These are phyloP conservation scores for Platycheirus rosarum DNA, from an alignment of 2,888 invertebrate genomes.

Conservation along the genomic window DNA sequence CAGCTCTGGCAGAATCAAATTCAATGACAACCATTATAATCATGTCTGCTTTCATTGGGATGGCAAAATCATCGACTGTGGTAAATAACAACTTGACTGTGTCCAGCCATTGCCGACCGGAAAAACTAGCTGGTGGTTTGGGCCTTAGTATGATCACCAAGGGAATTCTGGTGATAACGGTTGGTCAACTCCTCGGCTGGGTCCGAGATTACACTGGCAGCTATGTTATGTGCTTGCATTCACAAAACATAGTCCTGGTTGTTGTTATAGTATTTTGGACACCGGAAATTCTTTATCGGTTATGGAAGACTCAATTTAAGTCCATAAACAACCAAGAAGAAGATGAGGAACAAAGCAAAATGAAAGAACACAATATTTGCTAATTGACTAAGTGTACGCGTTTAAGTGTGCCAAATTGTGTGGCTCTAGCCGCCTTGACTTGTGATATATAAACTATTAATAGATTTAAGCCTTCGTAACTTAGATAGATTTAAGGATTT, in stretches of 20 bases:
- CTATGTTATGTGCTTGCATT: constrained; percentile 86
- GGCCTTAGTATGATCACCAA: constrained; percentile 89
- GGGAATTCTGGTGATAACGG: constrained; percentile 86
- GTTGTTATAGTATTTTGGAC: constrained; percentile 85
- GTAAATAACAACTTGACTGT: constrained; percentile 88
- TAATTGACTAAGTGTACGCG: too few relatives aligned
- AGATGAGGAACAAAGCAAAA: constrained; percentile 11
- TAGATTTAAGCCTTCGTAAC: not conserved
- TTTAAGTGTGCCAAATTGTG: too few relatives aligned
- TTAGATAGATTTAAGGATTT: constrained; percentile 5
- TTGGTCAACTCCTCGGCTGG: constrained; percentile 87
- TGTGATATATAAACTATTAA: constrained; percentile 16
- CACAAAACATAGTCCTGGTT: constrained; percentile 85
- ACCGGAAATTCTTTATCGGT: constrained; percentile 84
- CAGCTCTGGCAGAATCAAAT: constrained; percentile 86
- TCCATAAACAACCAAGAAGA: constrained; percentile 16
- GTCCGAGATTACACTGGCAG: constrained; percentile 87
- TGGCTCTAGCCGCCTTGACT: constrained; percentile 9
- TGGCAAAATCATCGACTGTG: constrained; percentile 88
- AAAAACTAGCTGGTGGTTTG: constrained; percentile 86
- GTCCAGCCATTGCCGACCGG: constrained; percentile 86
- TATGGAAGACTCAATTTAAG: constrained; percentile 78
- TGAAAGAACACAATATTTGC: constrained; percentile 41
- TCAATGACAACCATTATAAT: constrained; percentile 83
- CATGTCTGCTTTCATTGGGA: constrained; percentile 86